Base-by-base conservation (phyloP, 2,888 invertebrate genomes). In the Pollenia angustigena region DNA sequence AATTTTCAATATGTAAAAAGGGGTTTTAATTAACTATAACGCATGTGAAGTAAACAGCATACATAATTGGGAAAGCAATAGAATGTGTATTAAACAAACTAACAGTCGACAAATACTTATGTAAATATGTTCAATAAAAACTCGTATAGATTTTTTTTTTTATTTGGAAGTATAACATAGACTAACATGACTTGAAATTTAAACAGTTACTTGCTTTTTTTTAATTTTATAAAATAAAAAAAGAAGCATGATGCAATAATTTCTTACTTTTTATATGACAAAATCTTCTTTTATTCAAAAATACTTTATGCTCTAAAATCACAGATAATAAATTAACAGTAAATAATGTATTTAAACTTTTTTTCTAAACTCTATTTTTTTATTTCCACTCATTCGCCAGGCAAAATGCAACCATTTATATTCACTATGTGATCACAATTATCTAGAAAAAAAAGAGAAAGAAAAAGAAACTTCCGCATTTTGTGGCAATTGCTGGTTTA, bases 401-500 rank as follows among this genome's bases (percentile, higher is more conserved):
- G 58, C 78, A 78, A 40, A 68, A 44, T 68, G 68, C 32, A 56
- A 68, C 23, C 48, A 58, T 78, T 66, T 66, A 68, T 10, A 54
- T 50, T 46, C 54, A 56, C n/a, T 16, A 46, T 48, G 66, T 40
- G 75, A 72, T 54, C 42, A 44, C 52, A 69, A 32, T 32, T 58
- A 50, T 69, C 60, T 52, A 52, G 50, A 60, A 68, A 79, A 50
- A 54, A 62, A 69, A 76, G 2, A 82, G 14, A 68, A 76, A 82
- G 9, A 64, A 54, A 32, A 60, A 76, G 12, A 54, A 76, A 82
- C 76, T 76, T 82, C 82, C 82, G 82, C 82, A 69, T 69, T 76
- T 82, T 68, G 75, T 71, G 79, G 79, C 69, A 75, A 71, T 72
- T 81, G 62, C 42, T 80, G 75, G n/a, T 23, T 58, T 16, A 50